Evolutionary conservation across 2,797 vertebrate genomes (phyloP), one percentile per base, ranked within the genome.

Genomic region (Scarus forsteni): DNA sequence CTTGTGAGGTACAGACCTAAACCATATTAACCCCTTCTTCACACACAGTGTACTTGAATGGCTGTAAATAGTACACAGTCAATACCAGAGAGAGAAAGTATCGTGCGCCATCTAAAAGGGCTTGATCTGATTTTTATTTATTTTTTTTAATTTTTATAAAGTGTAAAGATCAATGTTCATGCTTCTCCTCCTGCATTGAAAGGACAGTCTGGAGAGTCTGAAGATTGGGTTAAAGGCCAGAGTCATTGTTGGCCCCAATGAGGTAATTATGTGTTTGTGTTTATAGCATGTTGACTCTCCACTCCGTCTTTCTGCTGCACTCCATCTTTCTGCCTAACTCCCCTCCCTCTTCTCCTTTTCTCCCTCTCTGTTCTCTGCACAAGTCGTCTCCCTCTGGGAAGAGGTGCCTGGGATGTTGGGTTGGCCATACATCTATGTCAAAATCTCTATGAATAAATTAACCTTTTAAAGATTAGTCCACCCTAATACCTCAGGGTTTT

Each of bases 361-460:
- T 73, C 71, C 79, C 77, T 81, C 89, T 85, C 90, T 89, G 71
- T 86, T 90, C 86, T 89, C 66, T 88, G 86, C 84, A 86, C 86
- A 79, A 90, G 90, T 89, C 88, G 52, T 90, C 91, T 92, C 92
- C 92, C 91, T 93, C 93, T 93, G 94, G 96, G 95, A 94, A 95
- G 96, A 95, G 93, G 95, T 96, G 96, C 95, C 94, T 88, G 84
- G 93, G 94, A 95, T 94, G 94, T 85, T 84, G 92, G 90, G 93
- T 94, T 65, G 90, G 94, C 96, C 96, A 98, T 98, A 98, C 95
- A 95, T 98, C 96, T 98, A 95, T 97, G 96, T 97, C 98, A 98
- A 96, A 97, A 98, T 96, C 96, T 98, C 97, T 97, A 99, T 99
- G 98, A 99, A 99, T 99, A 99, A 99, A 99, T 99, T 99, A 99